phyloP scores from a whole-genome alignment of 92 coral and sea anemone species.

The Epizoanthus stellaris region DNA sequence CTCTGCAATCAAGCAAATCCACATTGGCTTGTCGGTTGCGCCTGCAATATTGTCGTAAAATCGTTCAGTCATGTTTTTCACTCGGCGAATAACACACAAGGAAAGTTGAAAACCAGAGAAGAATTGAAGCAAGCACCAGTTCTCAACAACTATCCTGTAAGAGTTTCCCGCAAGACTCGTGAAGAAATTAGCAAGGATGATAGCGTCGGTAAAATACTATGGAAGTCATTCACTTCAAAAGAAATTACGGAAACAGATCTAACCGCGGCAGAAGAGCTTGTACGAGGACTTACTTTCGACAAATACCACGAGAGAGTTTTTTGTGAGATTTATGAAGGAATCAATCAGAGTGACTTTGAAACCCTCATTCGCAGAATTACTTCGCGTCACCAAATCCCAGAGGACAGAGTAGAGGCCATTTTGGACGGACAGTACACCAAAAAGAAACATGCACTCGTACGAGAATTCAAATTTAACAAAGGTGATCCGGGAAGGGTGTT shows the following conservation, averaged over 20 bases:
- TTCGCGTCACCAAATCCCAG: conserved; percentile 39
- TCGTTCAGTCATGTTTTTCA: no score
- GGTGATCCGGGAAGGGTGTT: conserved; percentile 39
- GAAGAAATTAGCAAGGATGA: background rate
- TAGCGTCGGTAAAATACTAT: conserved; percentile 6
- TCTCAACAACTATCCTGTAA: background rate
- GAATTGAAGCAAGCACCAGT: no score
- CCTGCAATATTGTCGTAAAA: no score
- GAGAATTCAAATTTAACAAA: conserved; percentile 47
- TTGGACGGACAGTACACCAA: conserved; percentile 43
- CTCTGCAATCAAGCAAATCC: no score
- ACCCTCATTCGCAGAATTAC: conserved; percentile 34
- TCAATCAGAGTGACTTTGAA: conserved; percentile 37
- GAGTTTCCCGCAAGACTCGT: background rate
- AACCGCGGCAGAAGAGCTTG: conserved; percentile 8
- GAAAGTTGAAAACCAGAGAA: no score
- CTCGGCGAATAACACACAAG: no score
- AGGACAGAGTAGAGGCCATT: background rate
- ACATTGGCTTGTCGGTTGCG: no score
- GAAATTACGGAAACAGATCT: conserved; percentile 38
- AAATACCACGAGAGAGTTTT: conserved; percentile 37
- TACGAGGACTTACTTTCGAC: conserved; percentile 51
- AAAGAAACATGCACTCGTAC: conserved; percentile 16
- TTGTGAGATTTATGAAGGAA: conserved; percentile 46
- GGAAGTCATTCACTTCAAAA: conserved; percentile 3